Conservation (phyloP, 2,888 invertebrate genomes). For the Abrostola tripartita region DNA sequence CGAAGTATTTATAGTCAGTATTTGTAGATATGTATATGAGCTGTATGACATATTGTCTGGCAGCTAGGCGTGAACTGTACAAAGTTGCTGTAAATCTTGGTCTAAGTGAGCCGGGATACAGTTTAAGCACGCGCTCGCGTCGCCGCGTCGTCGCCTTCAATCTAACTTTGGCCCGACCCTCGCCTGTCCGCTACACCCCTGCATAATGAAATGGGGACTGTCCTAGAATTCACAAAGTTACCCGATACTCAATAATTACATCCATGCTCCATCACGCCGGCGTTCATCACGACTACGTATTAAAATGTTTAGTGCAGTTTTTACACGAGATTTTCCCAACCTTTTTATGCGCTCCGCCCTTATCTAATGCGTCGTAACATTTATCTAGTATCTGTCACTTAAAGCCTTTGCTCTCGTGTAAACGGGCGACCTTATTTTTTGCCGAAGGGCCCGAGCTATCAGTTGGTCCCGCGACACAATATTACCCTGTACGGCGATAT, state of each 20-base stretch:
- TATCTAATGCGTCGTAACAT: conserved; percentile 84
- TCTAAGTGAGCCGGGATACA: conserved; percentile 79
- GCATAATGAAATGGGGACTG: conserved; percentile 84
- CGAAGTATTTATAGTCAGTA: conserved; percentile 7
- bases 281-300: conserved; percentile 57
- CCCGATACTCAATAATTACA: conserved; percentile 81
- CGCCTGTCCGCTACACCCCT: conserved; percentile 80
- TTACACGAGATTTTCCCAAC: conserved; percentile 65
- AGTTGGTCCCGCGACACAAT: conserved; percentile 82
- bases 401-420: conserved; percentile 85
- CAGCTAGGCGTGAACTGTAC: conserved; percentile 55
- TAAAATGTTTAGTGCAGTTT: conserved; percentile 65
- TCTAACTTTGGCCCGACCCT: conserved; percentile 83
- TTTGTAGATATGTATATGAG: conserved; percentile 48
- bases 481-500: conserved; percentile 83
- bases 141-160: conserved; percentile 84
- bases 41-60: conserved; percentile 53
- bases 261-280: conserved; percentile 63
- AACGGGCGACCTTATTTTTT: conserved; percentile 87
- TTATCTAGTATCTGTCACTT: conserved; percentile 87
- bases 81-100: conserved; percentile 82
- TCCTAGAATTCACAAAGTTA: conserved; percentile 76
- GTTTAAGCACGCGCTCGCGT: conserved; percentile 84
- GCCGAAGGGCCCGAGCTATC: conserved; percentile 82
- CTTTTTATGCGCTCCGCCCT: conserved; percentile 76